phyloP scores from a whole-genome alignment of 2,797 vertebrate species.

The Morelia viridis region DNA sequence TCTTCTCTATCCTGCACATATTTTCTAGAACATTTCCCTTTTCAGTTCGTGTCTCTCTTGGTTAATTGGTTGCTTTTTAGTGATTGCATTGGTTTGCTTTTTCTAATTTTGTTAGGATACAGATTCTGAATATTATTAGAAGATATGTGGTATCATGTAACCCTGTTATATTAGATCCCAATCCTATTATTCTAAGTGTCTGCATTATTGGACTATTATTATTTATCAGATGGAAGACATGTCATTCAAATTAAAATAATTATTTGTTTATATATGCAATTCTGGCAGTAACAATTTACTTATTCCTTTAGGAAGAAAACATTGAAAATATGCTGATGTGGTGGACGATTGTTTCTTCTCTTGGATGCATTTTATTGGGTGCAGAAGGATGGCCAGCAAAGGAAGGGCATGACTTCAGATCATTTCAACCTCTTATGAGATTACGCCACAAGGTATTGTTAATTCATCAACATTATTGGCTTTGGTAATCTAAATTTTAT shows the following conservation, averaged over 20 bases:
- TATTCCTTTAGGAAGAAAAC: constrained; percentile 77
- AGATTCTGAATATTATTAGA: neutral
- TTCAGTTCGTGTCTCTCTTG: neutral
- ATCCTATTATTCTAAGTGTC: neutral
- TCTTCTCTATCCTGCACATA: neutral
- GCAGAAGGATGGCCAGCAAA: constrained; percentile 79
- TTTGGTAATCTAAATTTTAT: constrained; percentile 16
- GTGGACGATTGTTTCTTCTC: constrained; percentile 76
- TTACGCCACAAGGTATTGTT: constrained; percentile 93
- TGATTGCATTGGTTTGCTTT: constrained; percentile 16
- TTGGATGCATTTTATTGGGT: constrained; percentile 77
- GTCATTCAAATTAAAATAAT: neutral
- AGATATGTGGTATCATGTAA: neutral
- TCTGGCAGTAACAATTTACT: constrained; percentile 60
- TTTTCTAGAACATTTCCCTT: neutral
- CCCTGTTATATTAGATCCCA: neutral
- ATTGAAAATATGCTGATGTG: constrained; percentile 79
- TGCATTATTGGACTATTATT: neutral
- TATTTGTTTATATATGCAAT: neutral
- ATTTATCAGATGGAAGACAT: neutral
- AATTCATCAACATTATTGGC: constrained; percentile 54
- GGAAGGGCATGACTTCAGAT: constrained; percentile 76
- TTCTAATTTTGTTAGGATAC: neutral
- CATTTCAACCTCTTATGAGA: constrained; percentile 83
- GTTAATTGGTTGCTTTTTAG: neutral